phyloP scores from a whole-genome alignment of 2,797 vertebrate species.

The Urosaurus nigricauda region DNA sequence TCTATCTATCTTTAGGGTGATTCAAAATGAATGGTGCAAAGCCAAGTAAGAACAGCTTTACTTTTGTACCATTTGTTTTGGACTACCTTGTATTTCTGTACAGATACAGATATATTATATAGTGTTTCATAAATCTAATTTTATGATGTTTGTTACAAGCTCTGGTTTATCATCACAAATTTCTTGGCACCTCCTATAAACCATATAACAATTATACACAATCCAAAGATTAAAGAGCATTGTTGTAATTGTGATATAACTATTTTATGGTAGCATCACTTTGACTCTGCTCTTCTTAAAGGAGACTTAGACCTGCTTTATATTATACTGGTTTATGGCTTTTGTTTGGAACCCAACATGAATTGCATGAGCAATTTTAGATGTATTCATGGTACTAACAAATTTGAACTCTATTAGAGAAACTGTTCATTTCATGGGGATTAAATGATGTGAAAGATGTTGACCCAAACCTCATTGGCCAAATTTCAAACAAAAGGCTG shows the following conservation, averaged over 20 bases:
- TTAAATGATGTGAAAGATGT: neutral
- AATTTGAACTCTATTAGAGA: neutral
- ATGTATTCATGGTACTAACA: neutral
- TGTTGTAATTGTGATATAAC: neutral
- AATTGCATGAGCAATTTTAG: neutral
- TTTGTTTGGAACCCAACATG: neutral
- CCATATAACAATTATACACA: neutral
- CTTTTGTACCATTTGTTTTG: too few species aligned
- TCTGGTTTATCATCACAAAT: neutral
- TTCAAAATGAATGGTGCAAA: too few species aligned
- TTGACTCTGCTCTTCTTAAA: neutral
- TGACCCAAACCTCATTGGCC: neutral
- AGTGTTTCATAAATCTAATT: accelerated
- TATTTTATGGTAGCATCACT: accelerated
- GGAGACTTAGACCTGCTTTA: neutral
- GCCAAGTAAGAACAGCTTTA: too few species aligned
- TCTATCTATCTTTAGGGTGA: too few species aligned
- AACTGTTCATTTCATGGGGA: neutral
- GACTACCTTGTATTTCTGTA: neutral
- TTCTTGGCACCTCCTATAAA: neutral
- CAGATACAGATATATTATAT: neutral
- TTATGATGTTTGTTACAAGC: neutral
- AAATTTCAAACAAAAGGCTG: neutral
- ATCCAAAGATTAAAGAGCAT: neutral
- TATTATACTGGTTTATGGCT: neutral